Percentiles rank a stretch among this genome's conserved stretches.
Evolutionary conservation across 2,797 vertebrate species (phyloP).

Genomic region (Smutsia temminckii): DNA sequence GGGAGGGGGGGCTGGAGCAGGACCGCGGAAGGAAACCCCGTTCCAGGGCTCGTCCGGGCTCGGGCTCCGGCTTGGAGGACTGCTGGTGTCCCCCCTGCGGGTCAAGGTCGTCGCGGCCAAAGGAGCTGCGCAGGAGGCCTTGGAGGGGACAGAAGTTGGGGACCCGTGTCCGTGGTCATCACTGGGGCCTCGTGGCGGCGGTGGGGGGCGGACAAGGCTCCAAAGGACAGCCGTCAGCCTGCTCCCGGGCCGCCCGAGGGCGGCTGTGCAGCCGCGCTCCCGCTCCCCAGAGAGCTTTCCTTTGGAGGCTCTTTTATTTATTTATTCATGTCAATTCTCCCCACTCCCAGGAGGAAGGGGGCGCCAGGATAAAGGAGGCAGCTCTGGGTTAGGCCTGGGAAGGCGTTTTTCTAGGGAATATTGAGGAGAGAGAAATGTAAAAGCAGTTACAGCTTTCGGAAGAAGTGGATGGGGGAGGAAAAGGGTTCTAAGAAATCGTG

Average conservation of each 20-base stretch:
- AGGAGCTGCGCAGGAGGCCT: neutral
- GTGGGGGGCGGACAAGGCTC: neutral
- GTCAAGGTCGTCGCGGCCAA: neutral
- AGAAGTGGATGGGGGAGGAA: neutral
- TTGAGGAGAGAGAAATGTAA: neutral
- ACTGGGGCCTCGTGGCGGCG: neutral
- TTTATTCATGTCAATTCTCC: too few species aligned
- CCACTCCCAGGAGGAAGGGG: neutral
- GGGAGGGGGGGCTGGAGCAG: too few species aligned
- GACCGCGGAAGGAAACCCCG: accelerated
- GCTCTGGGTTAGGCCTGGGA: too few species aligned
- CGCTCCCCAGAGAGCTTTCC: too few species aligned
- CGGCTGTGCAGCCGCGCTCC: neutral
- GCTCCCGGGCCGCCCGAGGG: neutral
- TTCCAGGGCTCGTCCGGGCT: too few species aligned
- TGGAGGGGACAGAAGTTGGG: neutral
- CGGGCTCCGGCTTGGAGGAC: neutral
- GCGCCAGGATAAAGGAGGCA: neutral
- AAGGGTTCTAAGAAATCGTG: neutral
- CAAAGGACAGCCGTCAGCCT: neutral
- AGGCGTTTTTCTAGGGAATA: neutral
- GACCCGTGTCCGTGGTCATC: neutral
- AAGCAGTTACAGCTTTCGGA: neutral
- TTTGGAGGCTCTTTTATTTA: neutral
- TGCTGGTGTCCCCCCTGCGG: neutral